Percentiles rank a stretch among this genome's conserved stretches.
Conservation (phyloP, 2,113 vertebrate genomes). For the Piprites chloris region DNA sequence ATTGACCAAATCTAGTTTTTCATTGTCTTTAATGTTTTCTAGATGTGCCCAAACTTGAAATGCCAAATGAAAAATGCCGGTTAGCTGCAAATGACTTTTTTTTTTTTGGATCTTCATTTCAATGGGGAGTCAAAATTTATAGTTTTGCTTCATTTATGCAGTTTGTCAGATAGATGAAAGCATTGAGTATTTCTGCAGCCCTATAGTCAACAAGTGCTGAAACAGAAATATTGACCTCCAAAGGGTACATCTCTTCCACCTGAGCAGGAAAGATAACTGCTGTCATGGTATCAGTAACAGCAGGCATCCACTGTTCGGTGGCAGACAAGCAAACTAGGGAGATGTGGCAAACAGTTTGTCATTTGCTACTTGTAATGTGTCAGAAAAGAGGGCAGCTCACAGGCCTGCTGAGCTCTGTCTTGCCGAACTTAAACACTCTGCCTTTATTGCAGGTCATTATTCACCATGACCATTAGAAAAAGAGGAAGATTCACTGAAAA, state of each 20-base stretch:
- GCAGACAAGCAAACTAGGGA: neutral
- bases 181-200: neutral
- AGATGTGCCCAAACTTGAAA: neutral
- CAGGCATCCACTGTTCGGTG: neutral
- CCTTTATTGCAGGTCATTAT: conserved; percentile 14
- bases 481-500: neutral
- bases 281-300: neutral
- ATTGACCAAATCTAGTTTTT: neutral
- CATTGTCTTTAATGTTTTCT: neutral
- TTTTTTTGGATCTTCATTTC: neutral
- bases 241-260: neutral
- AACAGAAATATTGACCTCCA: neutral
- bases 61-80: neutral
- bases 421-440: neutral
- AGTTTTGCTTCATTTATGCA: neutral
- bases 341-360: neutral
- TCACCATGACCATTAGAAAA: neutral
- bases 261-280: neutral
- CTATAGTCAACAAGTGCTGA: neutral
- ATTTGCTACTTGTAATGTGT: neutral
- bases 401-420: neutral
- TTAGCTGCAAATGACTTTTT: neutral
- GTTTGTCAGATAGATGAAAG: neutral
- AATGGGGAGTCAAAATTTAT: neutral
- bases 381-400: neutral